Conservation (phyloP, 2,888 invertebrate genomes). For the Darwinula stevensoni region DNA sequence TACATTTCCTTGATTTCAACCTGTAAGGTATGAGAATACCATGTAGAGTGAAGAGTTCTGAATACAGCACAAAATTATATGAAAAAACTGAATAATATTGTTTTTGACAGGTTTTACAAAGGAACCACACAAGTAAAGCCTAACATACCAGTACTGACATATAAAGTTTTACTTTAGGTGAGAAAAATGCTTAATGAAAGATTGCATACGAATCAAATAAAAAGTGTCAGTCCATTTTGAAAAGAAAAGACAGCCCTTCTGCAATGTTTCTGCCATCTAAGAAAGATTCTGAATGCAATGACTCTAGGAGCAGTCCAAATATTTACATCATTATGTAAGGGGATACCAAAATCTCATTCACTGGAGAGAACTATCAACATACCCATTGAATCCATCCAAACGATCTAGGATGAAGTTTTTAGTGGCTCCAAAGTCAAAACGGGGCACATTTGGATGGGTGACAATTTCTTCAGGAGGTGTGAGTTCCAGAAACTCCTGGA, state of each 20-base stretch:
- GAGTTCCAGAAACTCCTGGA: conserved; percentile 57
- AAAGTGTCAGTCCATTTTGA: neutral
- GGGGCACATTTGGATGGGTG: conserved; percentile 55
- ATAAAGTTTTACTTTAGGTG: too few relatives aligned
- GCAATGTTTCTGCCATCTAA: neutral
- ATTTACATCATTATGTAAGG: neutral
- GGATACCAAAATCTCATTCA: too few relatives aligned
- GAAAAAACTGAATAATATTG: too few relatives aligned
- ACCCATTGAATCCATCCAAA: conserved; percentile 16
- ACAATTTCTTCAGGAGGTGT: conserved; percentile 39
- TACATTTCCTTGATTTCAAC: too few relatives aligned
- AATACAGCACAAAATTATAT: too few relatives aligned
- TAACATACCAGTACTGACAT: too few relatives aligned
- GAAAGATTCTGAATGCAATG: neutral
- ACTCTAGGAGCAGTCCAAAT: neutral
- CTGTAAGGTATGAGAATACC: too few relatives aligned
- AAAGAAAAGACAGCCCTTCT: neutral
- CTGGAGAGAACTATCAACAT: conserved; percentile 5
- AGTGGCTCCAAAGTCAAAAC: conserved; percentile 66
- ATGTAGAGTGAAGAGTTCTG: too few relatives aligned
- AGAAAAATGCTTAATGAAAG: too few relatives aligned
- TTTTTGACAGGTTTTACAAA: too few relatives aligned
- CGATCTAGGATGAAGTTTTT: conserved; percentile 17
- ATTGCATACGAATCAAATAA: too few relatives aligned
- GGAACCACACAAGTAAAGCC: too few relatives aligned